Conservation (phyloP, 2,888 invertebrate genomes). For the Pterostichus madidus region DNA sequence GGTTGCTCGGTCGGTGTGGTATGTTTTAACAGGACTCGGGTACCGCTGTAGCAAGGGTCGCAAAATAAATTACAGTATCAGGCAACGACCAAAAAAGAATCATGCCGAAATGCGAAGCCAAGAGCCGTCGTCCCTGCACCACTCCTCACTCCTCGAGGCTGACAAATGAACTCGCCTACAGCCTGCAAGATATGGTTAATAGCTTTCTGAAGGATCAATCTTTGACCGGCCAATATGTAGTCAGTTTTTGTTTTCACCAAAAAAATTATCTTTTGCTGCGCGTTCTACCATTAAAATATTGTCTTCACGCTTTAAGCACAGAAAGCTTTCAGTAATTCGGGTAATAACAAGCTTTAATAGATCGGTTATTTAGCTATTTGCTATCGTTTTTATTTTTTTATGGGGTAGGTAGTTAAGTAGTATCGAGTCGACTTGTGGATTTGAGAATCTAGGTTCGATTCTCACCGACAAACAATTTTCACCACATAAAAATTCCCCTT, state of each 20-base stretch:
- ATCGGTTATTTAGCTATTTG: too few relatives aligned
- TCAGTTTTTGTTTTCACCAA: conserved; percentile 24
- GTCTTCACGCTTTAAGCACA: neutral
- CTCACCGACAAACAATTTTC: too few relatives aligned
- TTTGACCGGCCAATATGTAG: conserved; percentile 49
- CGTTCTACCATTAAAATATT: neutral
- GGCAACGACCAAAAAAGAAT: conserved; percentile 60
- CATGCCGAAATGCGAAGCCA: conserved; percentile 48
- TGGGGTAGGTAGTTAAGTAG: too few relatives aligned
- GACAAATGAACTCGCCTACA: conserved; percentile 63
- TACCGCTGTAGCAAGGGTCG: conserved; percentile 37
- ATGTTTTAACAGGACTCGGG: conserved; percentile 53
- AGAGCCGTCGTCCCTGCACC: conserved; percentile 8
- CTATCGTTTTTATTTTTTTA: too few relatives aligned
- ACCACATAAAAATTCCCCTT: too few relatives aligned
- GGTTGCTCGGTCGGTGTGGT: conserved; percentile 42
- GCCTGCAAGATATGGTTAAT: conserved; percentile 64
- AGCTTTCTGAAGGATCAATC: conserved; percentile 66
- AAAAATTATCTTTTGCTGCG: conserved; percentile 1
- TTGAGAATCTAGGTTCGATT: too few relatives aligned
- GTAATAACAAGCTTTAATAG: too few relatives aligned
- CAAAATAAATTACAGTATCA: conserved; percentile 66
- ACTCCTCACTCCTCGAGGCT: conserved; percentile 4
- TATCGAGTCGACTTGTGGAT: too few relatives aligned
- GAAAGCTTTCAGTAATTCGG: too few relatives aligned